Base-by-base conservation (phyloP, 2,113 vertebrate species). In the Lucifuga dentata region DNA sequence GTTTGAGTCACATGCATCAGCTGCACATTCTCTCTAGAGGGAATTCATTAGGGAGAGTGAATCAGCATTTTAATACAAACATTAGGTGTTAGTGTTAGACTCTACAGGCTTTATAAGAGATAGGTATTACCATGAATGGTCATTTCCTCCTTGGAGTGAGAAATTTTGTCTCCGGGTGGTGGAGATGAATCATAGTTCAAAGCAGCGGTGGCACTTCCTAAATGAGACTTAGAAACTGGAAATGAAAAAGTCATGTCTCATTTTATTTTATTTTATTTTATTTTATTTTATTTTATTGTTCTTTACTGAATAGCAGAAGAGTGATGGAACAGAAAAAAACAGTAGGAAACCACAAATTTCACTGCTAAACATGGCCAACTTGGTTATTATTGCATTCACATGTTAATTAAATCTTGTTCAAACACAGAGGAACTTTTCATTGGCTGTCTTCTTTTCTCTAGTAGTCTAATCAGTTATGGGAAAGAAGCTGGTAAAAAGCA, bases 121-220 rank as follows among this genome's bases (percentile, higher is more conserved):
- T 32, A 38, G 17, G 21, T 62, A 56, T 84, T 60, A 49, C 90
- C 89, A 76, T 85, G 80, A 82, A 92, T 84, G 90, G 89, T 81
- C 80, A 80, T n/a, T 58, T 52, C 40, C 43, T 72, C 38, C 33
- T 58, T 4, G 4, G 7, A 35, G 50, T 70, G 84, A 89, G 79
- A 86, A 69, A 72, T 76, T 79, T 62, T 43, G 69, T 53, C 73
- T 62, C 61, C 67, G 69, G 69, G 78, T 80, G 59, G 59, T 29
- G 21, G 41, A 57, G 11, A 53, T 91, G 88, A 92, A 73, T 91
- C 85, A 89, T 40, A 66, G 10, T n/a, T 61, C 40, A 73, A 69
- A 70, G 26, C 56, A 11, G 38, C 13, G 21, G 35, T 13, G 51
- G 69, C 59, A 64, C 58, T 61, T 83, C 77, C 69, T 52, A 15